Conservation (phyloP, 1,140 invertebrate species). For the Diachasma alloeum region DNA sequence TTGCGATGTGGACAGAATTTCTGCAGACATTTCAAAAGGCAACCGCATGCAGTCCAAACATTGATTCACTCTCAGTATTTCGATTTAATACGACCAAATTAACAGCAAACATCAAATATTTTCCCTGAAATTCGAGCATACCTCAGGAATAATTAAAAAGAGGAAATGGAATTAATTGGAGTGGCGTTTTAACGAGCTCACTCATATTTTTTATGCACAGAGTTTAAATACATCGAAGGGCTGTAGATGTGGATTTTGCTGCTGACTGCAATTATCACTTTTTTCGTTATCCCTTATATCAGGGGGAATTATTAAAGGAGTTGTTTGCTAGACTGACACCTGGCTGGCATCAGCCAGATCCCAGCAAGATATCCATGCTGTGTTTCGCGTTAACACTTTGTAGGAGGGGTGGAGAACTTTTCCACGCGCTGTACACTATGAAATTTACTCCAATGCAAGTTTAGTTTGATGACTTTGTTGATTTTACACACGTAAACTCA, state of each 20-base stretch:
- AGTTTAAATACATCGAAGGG: neutral
- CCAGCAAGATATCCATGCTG: neutral
- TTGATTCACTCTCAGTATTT: neutral
- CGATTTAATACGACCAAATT: neutral
- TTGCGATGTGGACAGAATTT: neutral
- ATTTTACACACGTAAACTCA: neutral
- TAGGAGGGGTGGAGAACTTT: neutral
- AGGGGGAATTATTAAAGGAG: neutral
- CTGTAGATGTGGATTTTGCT: neutral
- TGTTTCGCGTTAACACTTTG: neutral
- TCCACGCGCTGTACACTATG: neutral
- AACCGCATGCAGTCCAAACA: neutral
- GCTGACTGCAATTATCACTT: no score
- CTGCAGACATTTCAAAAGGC: neutral
- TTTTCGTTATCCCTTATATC: no score
- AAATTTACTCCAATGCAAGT: neutral
- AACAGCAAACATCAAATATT: neutral
- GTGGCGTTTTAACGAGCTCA: neutral
- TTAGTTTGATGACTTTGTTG: neutral
- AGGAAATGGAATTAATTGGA: neutral
- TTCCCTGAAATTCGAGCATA: neutral
- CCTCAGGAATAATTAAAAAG: neutral
- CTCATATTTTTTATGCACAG: neutral
- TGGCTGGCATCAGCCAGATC: neutral
- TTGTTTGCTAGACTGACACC: neutral